These are phyloP conservation scores for Oryzias javanicus DNA, from an alignment of 2,113 vertebrate genomes.

Conservation along the genomic window DNA sequence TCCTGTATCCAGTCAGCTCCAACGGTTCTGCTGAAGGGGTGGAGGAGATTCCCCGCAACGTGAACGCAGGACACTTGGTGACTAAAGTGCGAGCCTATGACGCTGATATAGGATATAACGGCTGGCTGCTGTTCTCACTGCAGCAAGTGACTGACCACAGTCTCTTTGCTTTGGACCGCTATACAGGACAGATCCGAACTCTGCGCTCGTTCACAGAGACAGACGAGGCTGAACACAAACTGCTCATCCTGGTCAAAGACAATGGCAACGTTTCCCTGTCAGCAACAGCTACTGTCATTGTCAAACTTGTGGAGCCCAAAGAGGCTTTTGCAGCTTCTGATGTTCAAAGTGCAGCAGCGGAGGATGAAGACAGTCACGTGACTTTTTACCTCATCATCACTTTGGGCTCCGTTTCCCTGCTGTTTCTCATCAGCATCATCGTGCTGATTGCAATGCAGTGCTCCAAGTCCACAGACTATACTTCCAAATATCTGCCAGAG, in stretches of 20 bases:
- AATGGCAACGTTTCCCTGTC: neutral
- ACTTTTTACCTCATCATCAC: neutral
- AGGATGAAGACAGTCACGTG: neutral
- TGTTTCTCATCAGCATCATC: constrained; percentile 52
- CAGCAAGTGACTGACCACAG: neutral
- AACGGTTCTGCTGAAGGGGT: constrained; percentile 61
- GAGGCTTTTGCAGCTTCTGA: constrained; percentile 1
- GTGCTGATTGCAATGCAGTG: constrained; percentile 52
- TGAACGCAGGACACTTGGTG: constrained; percentile 58
- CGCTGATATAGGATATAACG: constrained; percentile 67
- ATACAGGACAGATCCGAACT: constrained; percentile 1
- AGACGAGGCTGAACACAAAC: constrained; percentile 1
- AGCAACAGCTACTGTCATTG: constrained; percentile 1
- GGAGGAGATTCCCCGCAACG: constrained; percentile 59
- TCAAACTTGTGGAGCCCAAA: constrained; percentile 1
- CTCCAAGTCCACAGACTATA: neutral
- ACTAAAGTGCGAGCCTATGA: constrained; percentile 68
- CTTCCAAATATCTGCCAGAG: neutral
- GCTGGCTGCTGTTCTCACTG: constrained; percentile 9
- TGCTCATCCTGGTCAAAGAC: constrained; percentile 1
- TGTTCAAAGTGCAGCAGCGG: neutral
- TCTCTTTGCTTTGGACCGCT: neutral
- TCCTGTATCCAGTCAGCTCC: constrained; percentile 60
- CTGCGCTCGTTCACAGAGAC: neutral
- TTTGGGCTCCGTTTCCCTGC: constrained; percentile 45